phyloP scores from a whole-genome alignment of 2,797 vertebrate species.

The Rousettus madagascariensis region DNA sequence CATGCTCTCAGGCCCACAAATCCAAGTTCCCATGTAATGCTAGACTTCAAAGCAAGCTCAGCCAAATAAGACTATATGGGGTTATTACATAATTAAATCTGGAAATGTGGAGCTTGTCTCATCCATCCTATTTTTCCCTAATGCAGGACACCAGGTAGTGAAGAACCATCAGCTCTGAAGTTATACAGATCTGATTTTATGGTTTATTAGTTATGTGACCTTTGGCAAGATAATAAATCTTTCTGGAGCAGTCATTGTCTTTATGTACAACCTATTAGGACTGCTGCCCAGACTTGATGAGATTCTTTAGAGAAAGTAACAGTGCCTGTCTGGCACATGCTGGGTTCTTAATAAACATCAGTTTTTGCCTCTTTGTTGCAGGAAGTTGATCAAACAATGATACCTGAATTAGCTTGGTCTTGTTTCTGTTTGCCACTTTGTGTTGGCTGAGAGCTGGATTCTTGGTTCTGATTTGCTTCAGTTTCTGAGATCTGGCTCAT shows the following conservation, averaged over 20 bases:
- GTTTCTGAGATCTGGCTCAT: slow-evolving; percentile 52
- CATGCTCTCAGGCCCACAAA: neutral
- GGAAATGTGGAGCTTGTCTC: neutral
- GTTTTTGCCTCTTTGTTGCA: slow-evolving; percentile 5
- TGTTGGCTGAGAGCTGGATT: neutral
- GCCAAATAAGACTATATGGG: neutral
- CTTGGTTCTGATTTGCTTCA: slow-evolving; percentile 47
- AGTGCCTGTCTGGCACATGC: neutral
- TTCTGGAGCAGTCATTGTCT: neutral
- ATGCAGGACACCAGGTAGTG: neutral
- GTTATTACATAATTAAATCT: neutral
- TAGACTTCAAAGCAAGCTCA: neutral
- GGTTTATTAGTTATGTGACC: slow-evolving; percentile 52
- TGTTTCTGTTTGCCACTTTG: neutral
- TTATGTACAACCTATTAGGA: slow-evolving; percentile 35
- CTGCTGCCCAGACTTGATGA: neutral
- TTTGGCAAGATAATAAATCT: slow-evolving; percentile 52
- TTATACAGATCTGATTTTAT: slow-evolving; percentile 11
- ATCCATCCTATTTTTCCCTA: neutral
- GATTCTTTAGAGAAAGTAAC: neutral
- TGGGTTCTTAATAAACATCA: neutral
- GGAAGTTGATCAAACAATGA: neutral
- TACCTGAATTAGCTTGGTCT: neutral
- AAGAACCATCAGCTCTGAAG: slow-evolving; percentile 30
- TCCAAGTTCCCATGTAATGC: neutral